Conservation (phyloP, 2,888 invertebrate species). For the Neocrepidodera transversa region DNA sequence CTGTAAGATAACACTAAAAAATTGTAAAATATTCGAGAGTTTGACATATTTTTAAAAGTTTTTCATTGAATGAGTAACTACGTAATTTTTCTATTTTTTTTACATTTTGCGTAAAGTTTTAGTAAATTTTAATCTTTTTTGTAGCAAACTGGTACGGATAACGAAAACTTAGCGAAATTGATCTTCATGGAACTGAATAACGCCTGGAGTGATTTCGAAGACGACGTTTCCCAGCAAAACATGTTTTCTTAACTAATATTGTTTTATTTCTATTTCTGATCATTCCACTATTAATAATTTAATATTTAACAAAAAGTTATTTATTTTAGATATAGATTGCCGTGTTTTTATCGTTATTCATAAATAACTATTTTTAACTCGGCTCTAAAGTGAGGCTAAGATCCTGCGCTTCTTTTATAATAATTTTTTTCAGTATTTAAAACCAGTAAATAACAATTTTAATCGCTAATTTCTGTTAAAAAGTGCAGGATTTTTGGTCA, state of each 20-base stretch:
- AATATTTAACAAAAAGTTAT: constrained; percentile 29
- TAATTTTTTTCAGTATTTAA: too few species aligned
- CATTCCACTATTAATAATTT: constrained; percentile 42
- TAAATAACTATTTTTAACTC: constrained; percentile 28
- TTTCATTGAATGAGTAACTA: too few species aligned
- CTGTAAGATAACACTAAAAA: too few species aligned
- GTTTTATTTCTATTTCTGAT: constrained; percentile 33
- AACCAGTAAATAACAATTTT: too few species aligned
- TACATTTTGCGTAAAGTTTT: constrained; percentile 20
- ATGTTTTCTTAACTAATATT: constrained; percentile 61
- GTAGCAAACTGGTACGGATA: constrained; percentile 90
- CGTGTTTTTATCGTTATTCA: constrained; percentile 17
- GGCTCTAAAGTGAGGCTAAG: constrained; percentile 30
- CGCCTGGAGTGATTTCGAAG: constrained; percentile 97
- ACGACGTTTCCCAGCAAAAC: constrained; percentile 77
- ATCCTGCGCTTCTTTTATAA: not conserved
- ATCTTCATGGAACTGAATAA: constrained; percentile 99
- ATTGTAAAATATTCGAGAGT: too few species aligned
- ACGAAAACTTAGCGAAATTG: constrained; percentile 92
- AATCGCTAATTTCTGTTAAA: too few species aligned
- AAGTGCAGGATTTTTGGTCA: constrained; percentile 7
- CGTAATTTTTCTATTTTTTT: not conserved
- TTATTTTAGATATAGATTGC: constrained; percentile 35
- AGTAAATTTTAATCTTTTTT: too few species aligned
- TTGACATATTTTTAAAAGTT: too few species aligned